phyloP scores from a whole-genome alignment of 2,888 invertebrate species.

The Tridacna gigas region DNA sequence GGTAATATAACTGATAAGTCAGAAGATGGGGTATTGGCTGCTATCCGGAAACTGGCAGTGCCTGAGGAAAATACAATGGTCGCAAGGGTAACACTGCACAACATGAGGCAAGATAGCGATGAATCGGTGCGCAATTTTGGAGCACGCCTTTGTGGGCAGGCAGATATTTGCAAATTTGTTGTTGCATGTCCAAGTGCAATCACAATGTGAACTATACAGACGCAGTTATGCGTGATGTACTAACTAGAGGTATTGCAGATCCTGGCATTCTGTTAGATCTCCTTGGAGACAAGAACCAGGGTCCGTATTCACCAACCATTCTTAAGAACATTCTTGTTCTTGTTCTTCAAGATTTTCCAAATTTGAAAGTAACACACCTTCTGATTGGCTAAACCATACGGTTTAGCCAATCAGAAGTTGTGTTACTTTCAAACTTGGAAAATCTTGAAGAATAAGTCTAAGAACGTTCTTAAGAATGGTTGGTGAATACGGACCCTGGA shows the following conservation, averaged over 20 bases:
- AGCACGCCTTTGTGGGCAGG: slow-evolving; percentile 66
- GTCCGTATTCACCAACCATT: too few species aligned
- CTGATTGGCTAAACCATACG: too few species aligned
- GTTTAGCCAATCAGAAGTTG: too few species aligned
- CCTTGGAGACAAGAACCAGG: slow-evolving; percentile 55
- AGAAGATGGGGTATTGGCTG: slow-evolving; percentile 35
- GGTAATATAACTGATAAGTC: slow-evolving; percentile 47
- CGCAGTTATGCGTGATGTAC: slow-evolving; percentile 54
- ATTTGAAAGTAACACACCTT: too few species aligned
- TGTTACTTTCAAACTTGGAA: too few species aligned
- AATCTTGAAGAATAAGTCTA: too few species aligned
- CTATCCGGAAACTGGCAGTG: slow-evolving; percentile 43
- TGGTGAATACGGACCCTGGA: too few species aligned
- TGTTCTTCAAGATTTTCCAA: too few species aligned
- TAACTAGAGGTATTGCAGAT: slow-evolving; percentile 36
- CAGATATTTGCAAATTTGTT: slow-evolving; percentile 60
- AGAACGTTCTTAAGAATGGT: too few species aligned
- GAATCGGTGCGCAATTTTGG: too few species aligned
- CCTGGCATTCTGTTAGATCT: slow-evolving; percentile 53
- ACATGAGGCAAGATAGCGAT: slow-evolving; percentile 65
- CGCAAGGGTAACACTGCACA: slow-evolving; percentile 23
- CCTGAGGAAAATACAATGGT: neutral
- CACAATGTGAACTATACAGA: slow-evolving; percentile 44
- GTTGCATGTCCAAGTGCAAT: slow-evolving; percentile 47
- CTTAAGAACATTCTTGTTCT: too few species aligned